Conservation (phyloP, 1,140 invertebrate genomes). For the Hesperophylax magnus region DNA sequence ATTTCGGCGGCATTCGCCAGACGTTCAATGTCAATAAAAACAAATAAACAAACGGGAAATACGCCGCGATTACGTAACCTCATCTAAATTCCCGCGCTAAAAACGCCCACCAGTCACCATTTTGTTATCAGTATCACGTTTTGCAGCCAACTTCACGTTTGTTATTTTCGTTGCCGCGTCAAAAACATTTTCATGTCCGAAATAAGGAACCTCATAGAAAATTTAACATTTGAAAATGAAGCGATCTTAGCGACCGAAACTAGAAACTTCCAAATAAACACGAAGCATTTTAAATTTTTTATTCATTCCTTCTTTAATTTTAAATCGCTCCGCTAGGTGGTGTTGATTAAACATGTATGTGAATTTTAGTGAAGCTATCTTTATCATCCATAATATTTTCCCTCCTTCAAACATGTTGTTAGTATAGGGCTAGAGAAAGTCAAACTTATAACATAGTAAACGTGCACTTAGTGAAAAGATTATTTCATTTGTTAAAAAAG, state of each 20-base stretch:
- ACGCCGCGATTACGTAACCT: slow-evolving; percentile 21
- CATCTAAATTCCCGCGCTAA: slow-evolving; percentile 27
- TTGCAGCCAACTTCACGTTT: slow-evolving; percentile 32
- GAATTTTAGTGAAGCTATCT: too few relatives aligned
- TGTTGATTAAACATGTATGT: too few relatives aligned
- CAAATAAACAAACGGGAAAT: slow-evolving; percentile 11
- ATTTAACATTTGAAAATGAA: too few relatives aligned
- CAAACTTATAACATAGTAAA: background rate
- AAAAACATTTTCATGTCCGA: background rate
- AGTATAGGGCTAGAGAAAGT: background rate
- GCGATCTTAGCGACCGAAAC: too few relatives aligned
- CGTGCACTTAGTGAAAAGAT: background rate
- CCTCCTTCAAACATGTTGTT: background rate
- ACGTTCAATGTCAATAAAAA: slow-evolving; percentile 26
- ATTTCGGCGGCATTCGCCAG: background rate
- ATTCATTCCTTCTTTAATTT: too few relatives aligned
- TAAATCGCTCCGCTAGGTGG: too few relatives aligned
- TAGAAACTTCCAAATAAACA: too few relatives aligned
- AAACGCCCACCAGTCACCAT: slow-evolving; percentile 20
- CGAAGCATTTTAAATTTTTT: too few relatives aligned
- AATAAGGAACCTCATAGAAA: too few relatives aligned
- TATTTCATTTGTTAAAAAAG: background rate
- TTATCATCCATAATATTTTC: too few relatives aligned
- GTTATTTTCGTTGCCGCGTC: slow-evolving; percentile 10
- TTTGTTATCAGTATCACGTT: slow-evolving; percentile 3